Evolutionary conservation across 1,140 invertebrate species (phyloP).

Genomic region (Hetaerina americana): DNA sequence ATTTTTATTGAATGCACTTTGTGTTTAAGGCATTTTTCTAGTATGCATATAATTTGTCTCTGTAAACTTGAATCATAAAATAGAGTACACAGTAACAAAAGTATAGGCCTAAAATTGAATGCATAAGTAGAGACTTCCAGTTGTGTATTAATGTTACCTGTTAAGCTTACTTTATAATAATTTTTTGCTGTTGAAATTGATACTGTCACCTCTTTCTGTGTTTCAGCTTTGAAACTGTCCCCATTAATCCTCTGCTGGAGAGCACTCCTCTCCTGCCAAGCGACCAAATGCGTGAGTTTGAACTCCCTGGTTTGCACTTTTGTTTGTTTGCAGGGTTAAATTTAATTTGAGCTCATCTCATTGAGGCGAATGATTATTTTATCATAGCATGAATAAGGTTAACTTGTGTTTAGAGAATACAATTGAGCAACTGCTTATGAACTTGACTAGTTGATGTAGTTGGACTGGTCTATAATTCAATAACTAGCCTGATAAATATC

Average conservation of each 20-base stretch:
- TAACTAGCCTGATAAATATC: no score
- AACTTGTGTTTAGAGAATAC: no score
- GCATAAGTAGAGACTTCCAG: no score
- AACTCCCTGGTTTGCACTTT: not conserved
- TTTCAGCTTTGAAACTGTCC: not conserved
- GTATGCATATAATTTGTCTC: no score
- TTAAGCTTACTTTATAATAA: not conserved
- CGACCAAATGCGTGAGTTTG: not conserved
- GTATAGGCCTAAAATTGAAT: no score
- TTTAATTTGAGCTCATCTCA: not conserved
- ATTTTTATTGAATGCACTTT: no score
- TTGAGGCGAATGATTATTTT: not conserved
- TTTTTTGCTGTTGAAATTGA: not conserved
- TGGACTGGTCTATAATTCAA: no score
- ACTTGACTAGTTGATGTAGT: no score
- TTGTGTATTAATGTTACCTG: not conserved
- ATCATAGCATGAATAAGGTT: not conserved
- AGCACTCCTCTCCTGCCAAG: not conserved
- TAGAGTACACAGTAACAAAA: no score
- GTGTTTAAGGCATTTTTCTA: no score
- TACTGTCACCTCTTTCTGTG: not conserved
- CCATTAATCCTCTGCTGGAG: not conserved
- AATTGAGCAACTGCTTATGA: no score
- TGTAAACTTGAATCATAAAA: no score
- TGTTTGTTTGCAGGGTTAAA: not conserved